A percentile compares a stretch with the other conserved stretches of the same genome.
These are phyloP conservation scores for Byasa hedistus DNA, from an alignment of 2,888 invertebrate genomes.

Conservation along the genomic window DNA sequence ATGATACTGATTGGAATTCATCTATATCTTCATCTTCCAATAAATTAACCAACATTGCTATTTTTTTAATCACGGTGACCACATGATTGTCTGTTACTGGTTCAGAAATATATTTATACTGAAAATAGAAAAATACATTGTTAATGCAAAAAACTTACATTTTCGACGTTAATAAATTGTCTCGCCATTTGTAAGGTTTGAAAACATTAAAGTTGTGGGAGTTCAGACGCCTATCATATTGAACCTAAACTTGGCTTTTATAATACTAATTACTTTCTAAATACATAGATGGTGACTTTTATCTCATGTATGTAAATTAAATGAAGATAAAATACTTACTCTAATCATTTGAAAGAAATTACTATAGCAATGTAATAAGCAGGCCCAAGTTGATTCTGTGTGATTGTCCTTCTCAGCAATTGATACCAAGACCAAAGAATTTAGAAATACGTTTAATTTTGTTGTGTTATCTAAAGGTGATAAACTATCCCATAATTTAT, in stretches of 20 bases:
- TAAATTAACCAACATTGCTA: slow-evolving; percentile 45
- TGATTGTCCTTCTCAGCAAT: slow-evolving; percentile 48
- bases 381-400: slow-evolving; percentile 49
- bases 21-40: slow-evolving; percentile 45
- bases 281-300: too few species aligned
- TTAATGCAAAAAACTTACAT: too few species aligned
- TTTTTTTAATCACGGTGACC: slow-evolving; percentile 43
- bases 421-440: slow-evolving; percentile 47
- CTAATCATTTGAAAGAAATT: slow-evolving; percentile 55
- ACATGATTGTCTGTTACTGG: slow-evolving; percentile 53
- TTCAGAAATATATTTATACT: slow-evolving; percentile 62
- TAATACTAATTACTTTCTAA: too few species aligned
- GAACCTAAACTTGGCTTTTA: too few species aligned
- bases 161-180: too few species aligned
- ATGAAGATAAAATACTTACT: slow-evolving; percentile 46
- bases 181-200: too few species aligned
- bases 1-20: slow-evolving; percentile 45
- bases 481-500: slow-evolving; percentile 57
- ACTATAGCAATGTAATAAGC: slow-evolving; percentile 58
- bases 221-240: too few species aligned
- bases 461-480: slow-evolving; percentile 39
- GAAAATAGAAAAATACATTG: slow-evolving; percentile 30
- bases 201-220: too few species aligned
- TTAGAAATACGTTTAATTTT: slow-evolving; percentile 48
- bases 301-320: too few species aligned